Evolutionary conservation across 2,113 vertebrate species (phyloP), one percentile per base, ranked within the genome.

Genomic region (Albula goreensis): DNA sequence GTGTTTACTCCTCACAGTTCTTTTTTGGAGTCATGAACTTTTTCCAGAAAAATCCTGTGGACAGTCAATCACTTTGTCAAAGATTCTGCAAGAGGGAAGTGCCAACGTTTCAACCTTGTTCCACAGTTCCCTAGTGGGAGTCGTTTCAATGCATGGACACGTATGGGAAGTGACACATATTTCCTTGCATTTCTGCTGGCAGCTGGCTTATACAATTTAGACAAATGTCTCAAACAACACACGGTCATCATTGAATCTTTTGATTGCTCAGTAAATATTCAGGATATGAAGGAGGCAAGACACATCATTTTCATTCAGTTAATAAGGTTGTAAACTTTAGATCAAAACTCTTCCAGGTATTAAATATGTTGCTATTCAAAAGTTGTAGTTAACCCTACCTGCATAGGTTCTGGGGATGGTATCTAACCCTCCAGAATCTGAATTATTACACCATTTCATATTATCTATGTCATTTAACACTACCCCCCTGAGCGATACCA

Each of bases 111-210:
- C 50, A 50, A 13, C 48, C 49, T 49, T 41, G 31, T 41, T 41
- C 31, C 31, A 41, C 49, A 48, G 31, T 17, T 60, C 82, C 12
- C 31, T 9, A 50, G 70, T 85, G 51, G 89, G 85, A 83, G 57
- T 84, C 17, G 53, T 79, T 81, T 81, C 78, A 84, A 78, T 49
- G 41, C 53, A 51, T 25, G 41, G 41, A 49, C 48, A 78, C 31
- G 12, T 60, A n/a, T 80, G 77, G 82, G 83, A 88, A 90, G 85
- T 89, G 81, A 70, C 79, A 52, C 78, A 70, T 19, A 79, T 84
- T 66, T 50, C 41, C 70, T 74, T 50, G n/a, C 83, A 85, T 74
- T 22, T 19, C 70, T 82, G 25, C 48, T 66, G 7, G 4, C n/a
- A 86, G 81, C 81, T 84, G 48, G 49, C 50, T 79, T 56, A 49